Percentiles rank a stretch among this genome's conserved stretches.
Evolutionary conservation across 2,797 vertebrate genomes (phyloP).

Genomic region (Sebastes ruberrimus): DNA sequence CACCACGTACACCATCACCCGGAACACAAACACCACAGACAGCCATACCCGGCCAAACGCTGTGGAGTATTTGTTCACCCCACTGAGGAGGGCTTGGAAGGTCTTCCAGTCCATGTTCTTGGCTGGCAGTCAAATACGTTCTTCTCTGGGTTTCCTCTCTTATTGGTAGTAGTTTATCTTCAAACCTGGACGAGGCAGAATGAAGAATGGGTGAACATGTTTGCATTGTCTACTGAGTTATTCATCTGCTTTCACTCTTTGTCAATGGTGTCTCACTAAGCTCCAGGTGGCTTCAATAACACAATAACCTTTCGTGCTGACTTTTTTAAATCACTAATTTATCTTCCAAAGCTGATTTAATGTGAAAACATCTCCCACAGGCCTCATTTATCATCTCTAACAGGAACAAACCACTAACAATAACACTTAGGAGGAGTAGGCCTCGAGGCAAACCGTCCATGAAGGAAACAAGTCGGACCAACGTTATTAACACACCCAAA

Average conservation of each 20-base stretch:
- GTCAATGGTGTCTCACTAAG: background rate
- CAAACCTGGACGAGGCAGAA: constrained; percentile 45
- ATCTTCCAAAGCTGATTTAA: background rate
- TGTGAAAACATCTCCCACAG: background rate
- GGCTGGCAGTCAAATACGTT: constrained; percentile 33
- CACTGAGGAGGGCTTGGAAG: constrained; percentile 90
- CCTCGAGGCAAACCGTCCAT: constrained; percentile 2
- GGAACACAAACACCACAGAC: constrained; percentile 96
- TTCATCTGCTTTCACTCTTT: background rate
- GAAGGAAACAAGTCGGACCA: constrained; percentile 18
- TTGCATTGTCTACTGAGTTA: background rate
- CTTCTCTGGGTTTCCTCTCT: constrained; percentile 9
- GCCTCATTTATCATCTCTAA: background rate
- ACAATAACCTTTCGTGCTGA: background rate
- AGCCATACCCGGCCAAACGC: constrained; percentile 96
- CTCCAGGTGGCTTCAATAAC: background rate
- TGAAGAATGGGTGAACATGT: constrained; percentile 11
- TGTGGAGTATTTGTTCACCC: constrained; percentile 97
- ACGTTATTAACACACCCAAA: constrained; percentile 2
- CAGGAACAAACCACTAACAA: background rate
- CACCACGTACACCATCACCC: constrained; percentile 96
- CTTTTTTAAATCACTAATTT: background rate
- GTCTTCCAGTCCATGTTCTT: constrained; percentile 96
- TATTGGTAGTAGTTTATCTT: constrained; percentile 5
- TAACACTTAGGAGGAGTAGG: background rate